These are phyloP conservation scores for Bombus turneri DNA, from an alignment of 1,140 invertebrate species.

Conservation along the genomic window DNA sequence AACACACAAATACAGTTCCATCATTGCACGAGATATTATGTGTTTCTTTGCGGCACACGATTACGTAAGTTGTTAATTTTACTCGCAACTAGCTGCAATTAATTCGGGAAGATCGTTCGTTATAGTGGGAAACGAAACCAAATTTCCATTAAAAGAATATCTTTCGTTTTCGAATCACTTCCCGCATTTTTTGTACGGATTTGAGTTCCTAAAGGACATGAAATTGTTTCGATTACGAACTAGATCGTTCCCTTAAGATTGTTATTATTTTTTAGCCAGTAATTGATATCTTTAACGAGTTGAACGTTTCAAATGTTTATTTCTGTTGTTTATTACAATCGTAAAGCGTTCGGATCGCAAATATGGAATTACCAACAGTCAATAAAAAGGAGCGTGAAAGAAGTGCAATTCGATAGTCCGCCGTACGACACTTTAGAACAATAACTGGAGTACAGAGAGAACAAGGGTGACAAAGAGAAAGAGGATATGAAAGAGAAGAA, in stretches of 20 bases:
- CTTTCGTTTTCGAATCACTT: background rate
- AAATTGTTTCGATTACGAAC: background rate
- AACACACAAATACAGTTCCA: background rate
- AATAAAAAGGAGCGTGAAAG: slow-evolving; percentile 15
- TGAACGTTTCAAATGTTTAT: slow-evolving; percentile 5
- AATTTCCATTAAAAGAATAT: no score
- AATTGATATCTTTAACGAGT: background rate
- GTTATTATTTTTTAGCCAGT: background rate
- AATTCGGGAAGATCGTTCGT: background rate
- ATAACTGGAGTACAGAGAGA: background rate
- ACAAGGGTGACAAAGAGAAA: background rate
- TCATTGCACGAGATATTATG: background rate
- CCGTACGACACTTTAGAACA: background rate
- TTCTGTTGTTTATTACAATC: slow-evolving; percentile 5
- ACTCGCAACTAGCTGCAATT: background rate
- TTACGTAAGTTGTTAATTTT: slow-evolving; percentile 15
- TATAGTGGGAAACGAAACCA: background rate
- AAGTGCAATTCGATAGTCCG: slow-evolving; percentile 24
- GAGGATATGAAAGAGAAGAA: background rate
- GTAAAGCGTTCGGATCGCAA: background rate
- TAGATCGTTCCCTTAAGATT: background rate
- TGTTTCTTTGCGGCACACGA: background rate
- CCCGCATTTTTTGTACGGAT: background rate
- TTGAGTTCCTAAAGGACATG: background rate
- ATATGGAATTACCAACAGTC: background rate